Base-by-base conservation (phyloP, 2,113 vertebrate genomes). In the Cyphomyrus plagiostoma region DNA sequence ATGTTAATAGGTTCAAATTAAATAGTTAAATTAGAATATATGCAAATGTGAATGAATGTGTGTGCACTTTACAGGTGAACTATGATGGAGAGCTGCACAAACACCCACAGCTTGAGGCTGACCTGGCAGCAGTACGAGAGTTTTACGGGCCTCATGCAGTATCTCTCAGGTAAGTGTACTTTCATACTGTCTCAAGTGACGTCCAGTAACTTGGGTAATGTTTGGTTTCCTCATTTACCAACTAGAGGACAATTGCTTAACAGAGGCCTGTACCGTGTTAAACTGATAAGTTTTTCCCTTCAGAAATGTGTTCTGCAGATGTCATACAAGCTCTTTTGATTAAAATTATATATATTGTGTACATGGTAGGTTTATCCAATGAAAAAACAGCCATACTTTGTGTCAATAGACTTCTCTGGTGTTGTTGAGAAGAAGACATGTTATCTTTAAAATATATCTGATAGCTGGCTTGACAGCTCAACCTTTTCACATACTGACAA, bases 51-150 rank as follows among this genome's bases (percentile, higher is more conserved):
- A 15, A 49, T 49, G 83, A 26, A 50, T 50, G 49, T 86, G 11
- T 88, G 84, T 46, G 11, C 13, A 42, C 35, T 50, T 0, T 0
- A 4, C 92, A 98, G 97, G 97, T 97, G 93, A 97, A 94, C 93
- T 98, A 97, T 83, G 97, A 97, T 52, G 97, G 97, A 77, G 97
- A 98, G 90, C 95, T 97, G 90, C 97, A 97, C 91, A 98, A 98
- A 89, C 97, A 98, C 90, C 97, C 97, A 8, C 97, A 97, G 89
- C 92, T 98, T 89, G 97, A 98, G 82, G 97, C 97, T 70, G 97
- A 98, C 93, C 91, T 98, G 91, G 96, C 94, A 49, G 97, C 97
- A 9, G 97, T 98, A 92, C 96, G 97, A 94, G 97, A 97, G 92
- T 92, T 97, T 91, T 97, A 97, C 89, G 97, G 97, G 91, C 96